phyloP scores from a whole-genome alignment of 2,113 vertebrate species.

The Anhinga rufa region DNA sequence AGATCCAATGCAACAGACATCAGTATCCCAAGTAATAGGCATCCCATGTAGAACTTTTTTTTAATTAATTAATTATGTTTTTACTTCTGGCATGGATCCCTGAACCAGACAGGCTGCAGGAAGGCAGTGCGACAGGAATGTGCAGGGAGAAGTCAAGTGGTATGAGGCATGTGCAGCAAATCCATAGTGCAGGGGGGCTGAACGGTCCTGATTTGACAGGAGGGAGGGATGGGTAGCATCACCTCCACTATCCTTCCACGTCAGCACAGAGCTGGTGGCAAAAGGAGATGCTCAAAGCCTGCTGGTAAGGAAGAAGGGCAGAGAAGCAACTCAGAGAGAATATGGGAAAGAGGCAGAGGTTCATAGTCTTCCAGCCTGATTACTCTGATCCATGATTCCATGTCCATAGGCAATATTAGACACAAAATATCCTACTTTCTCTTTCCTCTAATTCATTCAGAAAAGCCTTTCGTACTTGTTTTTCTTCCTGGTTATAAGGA shows the following conservation, averaged over 20 bases:
- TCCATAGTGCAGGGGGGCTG: not conserved
- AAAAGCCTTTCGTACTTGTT: not conserved
- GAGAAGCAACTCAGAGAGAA: not conserved
- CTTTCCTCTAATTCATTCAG: not conserved
- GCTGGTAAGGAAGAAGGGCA: not conserved
- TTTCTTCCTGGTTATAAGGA: not conserved
- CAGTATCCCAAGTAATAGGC: not conserved
- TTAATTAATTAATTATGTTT: not conserved
- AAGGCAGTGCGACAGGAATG: accelerated
- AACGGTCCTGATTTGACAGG: not conserved
- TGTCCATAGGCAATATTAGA: not conserved
- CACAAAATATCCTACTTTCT: not conserved
- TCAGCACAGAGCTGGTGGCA: not conserved
- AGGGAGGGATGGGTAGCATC: not conserved
- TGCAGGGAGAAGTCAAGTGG: accelerated
- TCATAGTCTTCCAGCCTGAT: not conserved
- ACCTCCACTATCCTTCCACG: not conserved
- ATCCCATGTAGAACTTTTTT: not conserved
- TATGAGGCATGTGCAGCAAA: not conserved
- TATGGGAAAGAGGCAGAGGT: accelerated
- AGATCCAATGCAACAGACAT: not conserved
- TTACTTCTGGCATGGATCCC: not conserved
- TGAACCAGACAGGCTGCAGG: not conserved
- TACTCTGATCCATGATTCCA: not conserved
- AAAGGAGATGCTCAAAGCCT: not conserved